Evolutionary conservation across 2,113 vertebrate species (phyloP).

Genomic region (Muntiacus muntjak): DNA sequence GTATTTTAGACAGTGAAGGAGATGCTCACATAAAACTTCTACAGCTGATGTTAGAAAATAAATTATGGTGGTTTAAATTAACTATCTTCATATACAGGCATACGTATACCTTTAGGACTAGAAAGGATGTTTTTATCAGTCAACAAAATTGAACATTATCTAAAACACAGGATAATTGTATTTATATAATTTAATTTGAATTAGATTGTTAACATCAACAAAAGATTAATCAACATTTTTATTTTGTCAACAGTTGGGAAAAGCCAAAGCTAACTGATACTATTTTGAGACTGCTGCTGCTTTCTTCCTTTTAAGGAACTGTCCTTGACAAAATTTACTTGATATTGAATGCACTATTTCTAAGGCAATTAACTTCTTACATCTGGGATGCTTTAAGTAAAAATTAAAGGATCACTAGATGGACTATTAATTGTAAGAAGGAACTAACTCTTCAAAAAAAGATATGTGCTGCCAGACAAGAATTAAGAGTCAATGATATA

Average conservation of each 20-base stretch:
- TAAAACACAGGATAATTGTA: not conserved
- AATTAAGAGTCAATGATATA: not conserved
- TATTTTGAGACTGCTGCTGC: not conserved
- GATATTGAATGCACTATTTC: not conserved
- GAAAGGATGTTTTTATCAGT: not conserved
- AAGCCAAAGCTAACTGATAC: not conserved
- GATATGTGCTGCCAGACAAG: not conserved
- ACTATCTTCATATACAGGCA: not conserved
- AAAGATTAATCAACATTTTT: not conserved
- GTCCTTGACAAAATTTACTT: not conserved
- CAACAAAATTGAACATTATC: not conserved
- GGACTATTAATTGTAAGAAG: not conserved
- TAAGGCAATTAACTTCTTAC: not conserved
- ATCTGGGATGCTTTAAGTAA: not conserved
- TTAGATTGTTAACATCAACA: not conserved
- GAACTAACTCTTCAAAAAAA: not conserved
- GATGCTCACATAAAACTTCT: not conserved
- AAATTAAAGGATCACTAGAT: not conserved
- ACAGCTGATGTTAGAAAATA: not conserved
- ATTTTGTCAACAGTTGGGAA: constrained; percentile 22
- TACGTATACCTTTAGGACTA: not conserved
- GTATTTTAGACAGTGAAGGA: not conserved
- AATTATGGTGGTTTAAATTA: not conserved
- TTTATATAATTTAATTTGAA: not conserved
- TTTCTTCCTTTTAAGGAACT: constrained; percentile 44